Percentiles rank a stretch among this genome's conserved stretches.
Evolutionary conservation across 2,888 invertebrate genomes (phyloP).

Genomic region (Pterostichus niger): DNA sequence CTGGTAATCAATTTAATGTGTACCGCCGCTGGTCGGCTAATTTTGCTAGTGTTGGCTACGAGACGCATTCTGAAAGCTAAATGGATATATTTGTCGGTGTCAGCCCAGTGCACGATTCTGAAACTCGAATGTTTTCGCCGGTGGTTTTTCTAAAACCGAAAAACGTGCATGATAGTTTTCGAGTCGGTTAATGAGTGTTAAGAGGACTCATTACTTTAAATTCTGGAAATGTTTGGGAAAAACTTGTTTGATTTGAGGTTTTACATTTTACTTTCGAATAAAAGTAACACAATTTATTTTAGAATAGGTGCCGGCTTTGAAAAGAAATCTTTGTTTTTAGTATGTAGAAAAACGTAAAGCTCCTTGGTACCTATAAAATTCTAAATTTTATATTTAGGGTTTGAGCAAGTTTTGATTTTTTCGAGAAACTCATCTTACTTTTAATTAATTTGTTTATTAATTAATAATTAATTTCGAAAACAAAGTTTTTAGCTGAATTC

Average conservation of each 20-base stretch:
- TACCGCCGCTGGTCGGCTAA: slow-evolving; percentile 9
- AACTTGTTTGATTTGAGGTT: slow-evolving; percentile 37
- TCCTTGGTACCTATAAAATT: no score
- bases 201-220: slow-evolving; percentile 58
- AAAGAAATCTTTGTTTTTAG: not conserved
- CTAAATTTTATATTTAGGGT: no score
- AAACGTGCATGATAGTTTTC: slow-evolving; percentile 45
- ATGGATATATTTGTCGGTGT: slow-evolving; percentile 52
- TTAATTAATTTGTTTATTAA: no score
- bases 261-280: slow-evolving; percentile 38
- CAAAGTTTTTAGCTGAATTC: no score
- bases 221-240: slow-evolving; percentile 56
- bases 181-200: slow-evolving; percentile 40
- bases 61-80: slow-evolving; percentile 2
- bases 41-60: not conserved
- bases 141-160: slow-evolving; percentile 29
- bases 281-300: slow-evolving; percentile 31
- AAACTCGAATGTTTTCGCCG: not conserved
- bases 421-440: no score
- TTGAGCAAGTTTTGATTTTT: no score
- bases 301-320: not conserved
- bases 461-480: no score
- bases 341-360: no score
- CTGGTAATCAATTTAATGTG: not conserved
- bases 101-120: slow-evolving; percentile 1